Conservation (phyloP, 64 coral and sea anemone species). For the Orbicella faveolata region DNA sequence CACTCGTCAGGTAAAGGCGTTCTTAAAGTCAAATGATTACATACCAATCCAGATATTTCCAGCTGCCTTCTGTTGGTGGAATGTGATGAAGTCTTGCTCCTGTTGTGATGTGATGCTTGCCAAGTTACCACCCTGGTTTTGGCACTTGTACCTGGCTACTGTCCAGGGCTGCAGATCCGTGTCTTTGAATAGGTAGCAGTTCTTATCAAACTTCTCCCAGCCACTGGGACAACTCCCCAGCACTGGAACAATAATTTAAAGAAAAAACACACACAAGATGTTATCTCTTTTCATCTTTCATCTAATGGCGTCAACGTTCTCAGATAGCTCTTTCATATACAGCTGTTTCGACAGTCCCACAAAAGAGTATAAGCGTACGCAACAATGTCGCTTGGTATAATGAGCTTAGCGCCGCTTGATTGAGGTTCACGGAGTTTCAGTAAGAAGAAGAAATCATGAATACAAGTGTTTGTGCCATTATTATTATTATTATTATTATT, state of each 20-base stretch:
- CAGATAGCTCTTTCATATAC: too few relatives aligned
- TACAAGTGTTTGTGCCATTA: too few relatives aligned
- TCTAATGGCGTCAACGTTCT: too few relatives aligned
- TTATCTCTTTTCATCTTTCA: too few relatives aligned
- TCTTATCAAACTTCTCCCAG: conserved; percentile 68
- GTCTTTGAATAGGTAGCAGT: conserved; percentile 78
- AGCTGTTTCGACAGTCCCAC: too few relatives aligned
- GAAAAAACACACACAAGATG: not conserved
- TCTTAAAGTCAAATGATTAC: not conserved
- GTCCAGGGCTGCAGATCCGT: conserved; percentile 41
- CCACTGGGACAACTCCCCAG: conserved; percentile 71
- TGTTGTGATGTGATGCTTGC: conserved; percentile 68
- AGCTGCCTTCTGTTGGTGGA: conserved; percentile 19
- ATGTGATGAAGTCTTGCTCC: conserved; percentile 79
- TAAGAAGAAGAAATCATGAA: too few relatives aligned
- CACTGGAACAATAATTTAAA: conserved; percentile 28
- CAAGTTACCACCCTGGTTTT: conserved; percentile 69
- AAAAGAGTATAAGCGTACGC: too few relatives aligned
- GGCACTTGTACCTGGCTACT: conserved; percentile 47
- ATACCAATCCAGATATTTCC: conserved; percentile 82
- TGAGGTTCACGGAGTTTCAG: too few relatives aligned
- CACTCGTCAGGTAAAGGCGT: too few relatives aligned
- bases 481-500: too few relatives aligned
- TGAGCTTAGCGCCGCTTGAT: too few relatives aligned
- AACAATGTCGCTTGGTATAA: too few relatives aligned